Percentiles rank a stretch among this genome's conserved stretches.
Evolutionary conservation across 1,140 invertebrate genomes (phyloP).

Genomic region (Drosophila erecta): DNA sequence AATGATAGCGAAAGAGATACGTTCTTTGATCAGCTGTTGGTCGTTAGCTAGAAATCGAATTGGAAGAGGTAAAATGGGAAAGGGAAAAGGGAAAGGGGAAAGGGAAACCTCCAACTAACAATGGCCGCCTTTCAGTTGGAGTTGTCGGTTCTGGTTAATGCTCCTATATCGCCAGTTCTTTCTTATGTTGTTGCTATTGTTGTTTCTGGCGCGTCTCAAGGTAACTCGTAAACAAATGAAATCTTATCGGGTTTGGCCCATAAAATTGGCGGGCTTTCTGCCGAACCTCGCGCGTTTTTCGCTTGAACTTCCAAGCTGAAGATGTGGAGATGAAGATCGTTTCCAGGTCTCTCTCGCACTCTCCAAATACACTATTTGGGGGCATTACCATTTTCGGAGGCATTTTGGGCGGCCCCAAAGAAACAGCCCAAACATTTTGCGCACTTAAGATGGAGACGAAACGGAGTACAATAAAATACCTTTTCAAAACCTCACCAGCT

Average conservation of each 20-base stretch:
- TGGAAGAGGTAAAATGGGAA: constrained; percentile 13
- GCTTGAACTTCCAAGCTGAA: constrained; percentile 65
- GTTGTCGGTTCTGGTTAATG: constrained; percentile 43
- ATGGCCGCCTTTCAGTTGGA: constrained; percentile 50
- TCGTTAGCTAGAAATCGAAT: constrained; percentile 53
- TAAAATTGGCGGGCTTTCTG: constrained; percentile 81
- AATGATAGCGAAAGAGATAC: constrained; percentile 48
- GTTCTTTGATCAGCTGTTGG: constrained; percentile 53
- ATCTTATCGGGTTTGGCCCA: constrained; percentile 70
- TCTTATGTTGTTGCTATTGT: not conserved
- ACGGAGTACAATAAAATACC: not conserved
- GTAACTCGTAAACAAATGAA: constrained; percentile 68
- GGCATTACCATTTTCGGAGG: not conserved
- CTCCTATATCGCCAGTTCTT: constrained; percentile 24
- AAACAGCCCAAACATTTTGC: no score
- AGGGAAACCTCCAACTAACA: constrained; percentile 23
- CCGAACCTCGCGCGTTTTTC: constrained; percentile 70
- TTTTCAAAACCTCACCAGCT: not conserved
- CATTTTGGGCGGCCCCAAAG: not conserved
- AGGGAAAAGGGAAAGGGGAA: constrained; percentile 8
- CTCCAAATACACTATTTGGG: constrained; percentile 16
- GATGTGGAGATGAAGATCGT: constrained; percentile 37
- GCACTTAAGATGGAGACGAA: not conserved
- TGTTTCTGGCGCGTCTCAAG: constrained; percentile 40
- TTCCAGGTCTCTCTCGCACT: constrained; percentile 23